These are phyloP conservation scores for Cantharis rufa DNA, from an alignment of 2,888 invertebrate species.

Conservation along the genomic window DNA sequence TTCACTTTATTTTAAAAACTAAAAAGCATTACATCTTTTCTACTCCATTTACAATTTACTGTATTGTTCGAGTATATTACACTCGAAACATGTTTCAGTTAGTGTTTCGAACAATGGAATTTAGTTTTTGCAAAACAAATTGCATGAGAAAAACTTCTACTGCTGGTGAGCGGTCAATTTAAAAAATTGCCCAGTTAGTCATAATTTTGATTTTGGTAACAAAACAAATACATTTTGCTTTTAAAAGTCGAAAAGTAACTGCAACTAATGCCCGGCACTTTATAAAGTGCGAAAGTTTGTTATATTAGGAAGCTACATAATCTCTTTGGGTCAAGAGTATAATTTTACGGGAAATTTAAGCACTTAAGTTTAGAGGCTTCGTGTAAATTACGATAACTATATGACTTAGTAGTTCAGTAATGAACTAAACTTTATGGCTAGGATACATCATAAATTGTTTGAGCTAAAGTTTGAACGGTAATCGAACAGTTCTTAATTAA, in stretches of 20 bases:
- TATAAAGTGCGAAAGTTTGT: not conserved
- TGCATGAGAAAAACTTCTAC: not conserved
- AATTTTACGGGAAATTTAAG: constrained; percentile 13
- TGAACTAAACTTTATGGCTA: not conserved
- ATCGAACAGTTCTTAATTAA: not conserved
- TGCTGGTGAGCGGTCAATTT: not conserved
- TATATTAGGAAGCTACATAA: not conserved
- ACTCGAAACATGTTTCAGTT: not conserved
- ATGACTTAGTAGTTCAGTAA: constrained; percentile 2
- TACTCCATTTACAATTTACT: not conserved
- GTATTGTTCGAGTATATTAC: not conserved
- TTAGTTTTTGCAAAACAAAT: not conserved
- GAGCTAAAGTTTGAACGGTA: not conserved
- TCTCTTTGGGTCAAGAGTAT: constrained; percentile 9
- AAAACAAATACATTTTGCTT: not conserved
- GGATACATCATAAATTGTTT: not conserved
- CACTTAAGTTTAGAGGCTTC: constrained; percentile 3
- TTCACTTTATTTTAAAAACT: not conserved
- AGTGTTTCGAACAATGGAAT: not conserved
- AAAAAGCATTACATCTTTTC: not conserved
- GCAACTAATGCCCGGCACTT: not conserved
- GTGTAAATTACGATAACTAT: constrained; percentile 3
- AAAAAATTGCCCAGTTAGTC: not conserved
- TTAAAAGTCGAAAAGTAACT: not conserved
- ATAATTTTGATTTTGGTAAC: not conserved